These are phyloP conservation scores for Tolypeutes matacus DNA, from an alignment of 2,797 vertebrate species.

Conservation along the genomic window DNA sequence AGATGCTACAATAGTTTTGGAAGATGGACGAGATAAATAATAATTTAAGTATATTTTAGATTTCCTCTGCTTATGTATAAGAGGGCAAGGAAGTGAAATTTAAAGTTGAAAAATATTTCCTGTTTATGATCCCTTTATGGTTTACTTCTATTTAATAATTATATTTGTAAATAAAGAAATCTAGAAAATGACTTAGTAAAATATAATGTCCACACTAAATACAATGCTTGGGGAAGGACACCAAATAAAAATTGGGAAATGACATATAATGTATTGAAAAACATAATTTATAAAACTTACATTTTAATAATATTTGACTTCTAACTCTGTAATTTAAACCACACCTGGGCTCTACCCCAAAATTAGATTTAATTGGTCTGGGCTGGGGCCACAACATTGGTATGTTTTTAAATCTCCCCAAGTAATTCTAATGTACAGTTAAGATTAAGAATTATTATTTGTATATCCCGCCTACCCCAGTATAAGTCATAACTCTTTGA, in stretches of 20 bases:
- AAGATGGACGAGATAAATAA: background rate
- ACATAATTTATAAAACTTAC: slow-evolving; percentile 2
- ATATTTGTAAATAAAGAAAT: slow-evolving; percentile 31
- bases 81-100: slow-evolving; percentile 43
- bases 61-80: slow-evolving; percentile 38
- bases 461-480: background rate
- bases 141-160: background rate
- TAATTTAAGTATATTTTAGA: background rate
- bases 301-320: slow-evolving; percentile 40
- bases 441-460: slow-evolving; percentile 25
- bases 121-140: background rate
- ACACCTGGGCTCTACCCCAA: background rate
- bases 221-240: slow-evolving; percentile 14
- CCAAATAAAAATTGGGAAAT: background rate
- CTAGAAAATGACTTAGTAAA: background rate
- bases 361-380: background rate
- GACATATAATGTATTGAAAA: background rate
- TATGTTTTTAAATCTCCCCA: background rate
- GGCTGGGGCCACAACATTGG: background rate
- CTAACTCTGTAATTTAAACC: background rate
- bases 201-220: background rate
- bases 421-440: background rate
- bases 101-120: slow-evolving; percentile 12
- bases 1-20: background rate
- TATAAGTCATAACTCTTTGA: background rate